Base-by-base conservation (phyloP, 2,888 invertebrate genomes). In the Synanthedon vespiformis region DNA sequence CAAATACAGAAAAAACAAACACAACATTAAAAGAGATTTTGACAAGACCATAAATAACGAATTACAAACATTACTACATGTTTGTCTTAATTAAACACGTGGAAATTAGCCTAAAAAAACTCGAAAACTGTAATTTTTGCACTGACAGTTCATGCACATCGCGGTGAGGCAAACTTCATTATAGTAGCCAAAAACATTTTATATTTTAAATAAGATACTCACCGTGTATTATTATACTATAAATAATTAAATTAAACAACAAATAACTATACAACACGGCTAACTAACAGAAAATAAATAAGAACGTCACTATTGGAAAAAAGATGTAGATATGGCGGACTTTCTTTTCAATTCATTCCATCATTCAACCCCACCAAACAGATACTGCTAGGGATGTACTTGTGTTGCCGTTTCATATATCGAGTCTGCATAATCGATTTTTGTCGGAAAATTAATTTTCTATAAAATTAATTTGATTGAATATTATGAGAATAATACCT, bases 281-380 rank as follows among this genome's bases (percentile, higher is more conserved):
- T 80, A 78, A 74, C 66, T 74, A 82, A 79, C 76, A 79, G 74
- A 80, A 84, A 82, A 80, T 80, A 81, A 34, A 78, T 75, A 78
- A 68, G 77, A 80, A 85, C 78, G 82, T 82, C 86, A 84, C 78
- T 80, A 68, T 65, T 74, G 77, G 74, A 77, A 76, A 77, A 74
- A 82, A 77, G 77, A 77, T 81, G 77, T 77, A 82, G 79, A 70
- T 81, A 81, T 85, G 67, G 72, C 70, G 72, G 69, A 80, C 83
- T 83, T 83, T 80, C 80, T 77, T 80, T 70, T 71, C 68, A 67
- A 80, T 70, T 70, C 68, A 67, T 73, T 75, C 75, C 70, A 34
- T 34, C 34, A 34, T 34, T 34, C 68, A 66, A 67, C 67, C 64
- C 64, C 63, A 62, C 63, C 65, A 70, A n/a, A 66, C 10, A 34